These are phyloP conservation scores for Reticulitermes speratus DNA, from an alignment of 1,140 invertebrate genomes.

Conservation along the genomic window DNA sequence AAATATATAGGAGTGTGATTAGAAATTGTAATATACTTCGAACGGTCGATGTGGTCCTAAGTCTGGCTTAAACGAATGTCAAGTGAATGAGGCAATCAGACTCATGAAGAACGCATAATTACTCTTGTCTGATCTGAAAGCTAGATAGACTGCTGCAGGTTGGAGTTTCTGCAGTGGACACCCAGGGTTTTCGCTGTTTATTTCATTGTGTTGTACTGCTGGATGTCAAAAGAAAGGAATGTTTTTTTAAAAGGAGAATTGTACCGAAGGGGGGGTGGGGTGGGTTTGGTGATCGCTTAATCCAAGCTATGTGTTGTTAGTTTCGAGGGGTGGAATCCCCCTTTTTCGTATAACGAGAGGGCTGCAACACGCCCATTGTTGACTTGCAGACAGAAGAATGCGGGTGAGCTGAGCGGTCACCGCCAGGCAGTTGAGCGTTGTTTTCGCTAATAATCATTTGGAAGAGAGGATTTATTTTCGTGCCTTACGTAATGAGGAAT, in stretches of 20 bases:
- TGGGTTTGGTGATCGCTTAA: not conserved
- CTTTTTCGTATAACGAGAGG: slow-evolving; percentile 2
- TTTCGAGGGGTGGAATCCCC: not conserved
- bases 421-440: not conserved
- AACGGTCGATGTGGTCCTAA: too few species aligned
- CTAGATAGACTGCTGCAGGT: not conserved
- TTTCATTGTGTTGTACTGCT: not conserved
- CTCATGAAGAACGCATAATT: too few species aligned
- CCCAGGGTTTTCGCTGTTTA: not conserved
- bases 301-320: slow-evolving; percentile 15
- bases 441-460: not conserved
- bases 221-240: not conserved
- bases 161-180: not conserved
- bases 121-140: too few species aligned
- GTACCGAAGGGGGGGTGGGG: not conserved
- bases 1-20: too few species aligned
- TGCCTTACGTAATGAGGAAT: too few species aligned
- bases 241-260: slow-evolving; percentile 5
- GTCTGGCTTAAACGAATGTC: too few species aligned
- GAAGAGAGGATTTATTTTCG: not conserved
- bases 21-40: too few species aligned
- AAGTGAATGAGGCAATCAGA: too few species aligned
- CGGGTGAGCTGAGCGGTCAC: not conserved
- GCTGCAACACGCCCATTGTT: slow-evolving; percentile 16
- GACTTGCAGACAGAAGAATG: slow-evolving; percentile 17